Percentiles rank a stretch among this genome's conserved stretches.
These are phyloP conservation scores for Anolis apletophallus DNA, from an alignment of 2,797 vertebrate species.

Conservation along the genomic window DNA sequence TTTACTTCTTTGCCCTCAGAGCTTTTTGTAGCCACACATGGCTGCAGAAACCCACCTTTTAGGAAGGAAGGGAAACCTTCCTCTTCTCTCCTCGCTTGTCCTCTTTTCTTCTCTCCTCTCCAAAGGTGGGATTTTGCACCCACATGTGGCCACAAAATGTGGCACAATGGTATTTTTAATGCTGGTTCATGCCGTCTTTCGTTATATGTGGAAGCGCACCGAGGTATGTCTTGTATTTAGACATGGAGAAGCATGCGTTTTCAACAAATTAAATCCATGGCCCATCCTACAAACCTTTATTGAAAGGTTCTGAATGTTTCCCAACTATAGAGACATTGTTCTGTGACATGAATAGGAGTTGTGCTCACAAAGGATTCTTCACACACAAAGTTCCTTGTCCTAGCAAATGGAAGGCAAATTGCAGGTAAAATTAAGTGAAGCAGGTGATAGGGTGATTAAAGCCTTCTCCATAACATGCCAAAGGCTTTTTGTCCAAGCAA, in stretches of 20 bases:
- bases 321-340: slow-evolving; percentile 11
- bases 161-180: no score
- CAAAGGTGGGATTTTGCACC: no score
- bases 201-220: no score
- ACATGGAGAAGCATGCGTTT: slow-evolving; percentile 52
- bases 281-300: background rate
- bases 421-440: background rate
- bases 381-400: background rate
- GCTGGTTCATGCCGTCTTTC: no score
- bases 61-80: no score
- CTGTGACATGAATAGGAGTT: background rate
- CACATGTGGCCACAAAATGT: no score
- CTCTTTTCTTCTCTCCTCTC: no score
- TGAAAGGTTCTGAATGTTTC: slow-evolving; percentile 31
- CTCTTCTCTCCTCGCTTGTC: no score
- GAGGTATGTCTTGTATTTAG: background rate
- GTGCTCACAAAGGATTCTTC: background rate
- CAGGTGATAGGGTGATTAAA: background rate
- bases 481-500: background rate
- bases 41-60: no score
- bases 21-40: no score
- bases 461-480: background rate
- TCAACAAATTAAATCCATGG: slow-evolving; percentile 32
- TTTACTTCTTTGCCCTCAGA: no score
- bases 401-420: background rate